A percentile compares a stretch with the other conserved stretches of the same genome.
Conservation (phyloP, 2,797 vertebrate species). For the Melanotaenia pygmaea region DNA sequence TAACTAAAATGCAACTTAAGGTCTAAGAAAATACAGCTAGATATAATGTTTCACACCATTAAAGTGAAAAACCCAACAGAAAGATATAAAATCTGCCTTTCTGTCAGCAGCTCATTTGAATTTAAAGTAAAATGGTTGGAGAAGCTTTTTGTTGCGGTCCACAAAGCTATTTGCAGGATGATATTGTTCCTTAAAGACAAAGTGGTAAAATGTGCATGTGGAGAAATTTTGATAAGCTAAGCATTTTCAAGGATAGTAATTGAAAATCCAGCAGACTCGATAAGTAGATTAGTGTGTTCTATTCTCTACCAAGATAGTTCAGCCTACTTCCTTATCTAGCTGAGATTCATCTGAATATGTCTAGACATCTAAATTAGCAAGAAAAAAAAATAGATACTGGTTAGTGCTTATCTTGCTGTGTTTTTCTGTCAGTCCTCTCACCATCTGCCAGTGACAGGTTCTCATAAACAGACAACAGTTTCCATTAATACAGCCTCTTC, state of each 20-base stretch:
- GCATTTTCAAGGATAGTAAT: constrained; percentile 63
- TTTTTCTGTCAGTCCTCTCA: constrained; percentile 48
- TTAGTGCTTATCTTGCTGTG: constrained; percentile 68
- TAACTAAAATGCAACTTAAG: not conserved
- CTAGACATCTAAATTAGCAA: constrained; percentile 84
- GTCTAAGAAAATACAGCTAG: not conserved
- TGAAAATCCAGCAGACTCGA: constrained; percentile 71
- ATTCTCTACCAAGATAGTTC: constrained; percentile 68
- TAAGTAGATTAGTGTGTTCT: constrained; percentile 76
- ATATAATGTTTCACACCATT: not conserved
- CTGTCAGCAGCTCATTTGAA: constrained; percentile 57
- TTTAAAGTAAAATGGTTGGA: constrained; percentile 51
- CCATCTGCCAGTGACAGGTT: constrained; percentile 42
- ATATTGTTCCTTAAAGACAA: constrained; percentile 79
- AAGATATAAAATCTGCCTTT: not conserved
- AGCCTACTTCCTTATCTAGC: constrained; percentile 78
- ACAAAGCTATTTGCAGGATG: constrained; percentile 61
- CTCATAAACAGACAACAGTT: constrained; percentile 68
- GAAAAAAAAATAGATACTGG: constrained; percentile 57
- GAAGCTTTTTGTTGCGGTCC: constrained; percentile 55
- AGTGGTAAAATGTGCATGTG: constrained; percentile 77
- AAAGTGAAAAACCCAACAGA: not conserved
- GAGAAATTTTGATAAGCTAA: constrained; percentile 76
- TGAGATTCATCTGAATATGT: constrained; percentile 81
- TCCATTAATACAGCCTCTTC: constrained; percentile 60